Base-by-base conservation (phyloP, 2,888 invertebrate species). In the Lysandra coridon region DNA sequence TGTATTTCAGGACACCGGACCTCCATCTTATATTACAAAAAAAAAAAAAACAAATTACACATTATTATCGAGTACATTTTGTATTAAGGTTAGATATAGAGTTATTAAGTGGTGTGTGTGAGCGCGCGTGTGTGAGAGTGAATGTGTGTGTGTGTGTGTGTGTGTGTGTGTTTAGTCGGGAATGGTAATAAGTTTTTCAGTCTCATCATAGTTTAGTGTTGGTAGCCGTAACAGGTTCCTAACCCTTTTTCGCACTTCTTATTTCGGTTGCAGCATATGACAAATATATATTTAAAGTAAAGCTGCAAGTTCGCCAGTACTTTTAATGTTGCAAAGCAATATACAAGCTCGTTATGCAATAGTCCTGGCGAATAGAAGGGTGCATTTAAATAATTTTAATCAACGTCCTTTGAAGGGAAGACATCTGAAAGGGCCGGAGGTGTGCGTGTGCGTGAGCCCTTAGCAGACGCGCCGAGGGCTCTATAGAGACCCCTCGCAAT, bases 401-500 rank as follows among this genome's bases (percentile, higher is more conserved):
- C 69, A 69, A 69, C 69, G 33, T 69, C 69, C 69, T 69, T 37
- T 69, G 69, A 33, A 62, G 23, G 62, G 14, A 69, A 33, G 69
- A 37, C 69, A 69, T 69, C 69, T 37, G 69, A 69, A 69, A 69
- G 69, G 69, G 69, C 69, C 17, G 33, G 69, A 69, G 69, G 69
- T 37, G 33, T 69, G 33, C 69, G 69, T 69, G 69, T 69, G 69
- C 64, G 64, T 49, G 30, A 30, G 64, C 33, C 33, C 69, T 37
- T 37, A 33, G 33, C 33, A 69, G 33, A 69, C 69, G 69, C 33
- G 69, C 69, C 23, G 12, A 69, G 69, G 33, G 69, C 69, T 69
- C 69, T 69, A 69, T 69, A 69, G 30, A 64, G 33, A 33, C 69
- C 69, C 69, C 69, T 69, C 69, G 69, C 37, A 69, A 69, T 69